phyloP scores from a whole-genome alignment of 1,140 invertebrate genomes.

The Zaprionus ghesquierei region DNA sequence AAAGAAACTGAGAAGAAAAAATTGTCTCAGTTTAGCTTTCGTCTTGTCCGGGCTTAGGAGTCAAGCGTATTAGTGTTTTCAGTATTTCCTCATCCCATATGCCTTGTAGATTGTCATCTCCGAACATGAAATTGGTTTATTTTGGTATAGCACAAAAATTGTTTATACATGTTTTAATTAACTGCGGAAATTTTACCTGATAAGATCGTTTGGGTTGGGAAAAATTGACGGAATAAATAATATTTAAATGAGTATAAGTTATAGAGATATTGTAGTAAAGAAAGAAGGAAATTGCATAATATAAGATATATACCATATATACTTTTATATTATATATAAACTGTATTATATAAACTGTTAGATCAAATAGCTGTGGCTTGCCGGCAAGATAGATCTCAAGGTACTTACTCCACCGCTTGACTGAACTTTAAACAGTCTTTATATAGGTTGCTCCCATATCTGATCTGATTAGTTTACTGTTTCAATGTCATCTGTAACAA shows the following conservation, averaged over 20 bases:
- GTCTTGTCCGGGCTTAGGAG: constrained; percentile 50
- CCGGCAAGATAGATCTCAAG: not conserved
- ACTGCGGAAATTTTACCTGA: not conserved
- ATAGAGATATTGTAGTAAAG: no score
- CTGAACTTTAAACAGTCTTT: constrained; percentile 36
- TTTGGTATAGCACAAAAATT: not conserved
- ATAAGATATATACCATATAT: no score
- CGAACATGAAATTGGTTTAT: constrained; percentile 1
- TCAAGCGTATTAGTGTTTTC: constrained; percentile 50
- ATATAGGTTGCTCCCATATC: constrained; percentile 45
- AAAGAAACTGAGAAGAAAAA: constrained; percentile 4
- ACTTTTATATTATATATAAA: not conserved
- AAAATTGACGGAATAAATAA: not conserved
- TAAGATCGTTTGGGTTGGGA: not conserved
- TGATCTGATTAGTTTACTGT: constrained; percentile 40
- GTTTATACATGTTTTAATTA: constrained; percentile 16
- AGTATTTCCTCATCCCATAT: constrained; percentile 34
- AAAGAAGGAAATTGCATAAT: not conserved
- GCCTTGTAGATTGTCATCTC: constrained; percentile 28
- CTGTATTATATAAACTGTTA: not conserved
- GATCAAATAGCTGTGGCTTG: constrained; percentile 6
- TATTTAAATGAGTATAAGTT: not conserved
- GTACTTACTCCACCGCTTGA: constrained; percentile 6
- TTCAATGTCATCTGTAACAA: constrained; percentile 21
- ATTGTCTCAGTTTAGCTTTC: constrained; percentile 59